Base-by-base conservation (phyloP, 1,140 invertebrate genomes). In the Sitophilus oryzae region DNA sequence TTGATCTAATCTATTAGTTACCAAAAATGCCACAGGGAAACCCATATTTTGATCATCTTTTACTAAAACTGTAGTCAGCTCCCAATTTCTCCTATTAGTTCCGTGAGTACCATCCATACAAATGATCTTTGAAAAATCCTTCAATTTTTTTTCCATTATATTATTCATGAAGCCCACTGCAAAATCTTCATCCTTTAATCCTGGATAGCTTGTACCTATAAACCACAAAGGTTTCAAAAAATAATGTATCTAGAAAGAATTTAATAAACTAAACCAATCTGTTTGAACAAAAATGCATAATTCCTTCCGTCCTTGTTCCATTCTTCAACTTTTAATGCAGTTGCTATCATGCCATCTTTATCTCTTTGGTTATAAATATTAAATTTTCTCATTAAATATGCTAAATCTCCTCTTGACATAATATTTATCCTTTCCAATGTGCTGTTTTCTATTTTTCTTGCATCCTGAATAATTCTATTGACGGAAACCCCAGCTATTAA, bases 1-100 rank as follows among this genome's bases (percentile, higher is more conserved):
- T 38, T 59, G 56, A 21, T 58, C 56, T 22, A 53, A 45, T 38
- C 50, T 52, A 54, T 58, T 54, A 21, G 50, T 54, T 23, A 58
- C 15, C 19, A 58, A 45, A 48, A 56, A 34, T 35, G 21, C 46
- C 46, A 18, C 22, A 25, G 11, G 5, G 25, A 30, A 6, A 6
- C 5, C 11, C 11, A 11, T 51, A 21, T 52, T 44, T 15, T 45
- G 42, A 11, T 54, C 43, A 36, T 54, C 44, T 38, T 52, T 48
- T 21, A 54, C 15, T 6, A 58, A 19, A 18, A 54, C 23, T 34
- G 45, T 54, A 20, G 51, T 58, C 14, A 58, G 25, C 11, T 55
- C 56, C 19, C 40, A 30, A 19, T 34, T 35, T 22, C 34, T 58
- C 20, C 25, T 48, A 49, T 54, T 47, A 1, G 51, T 58, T 41